A percentile compares a stretch with the other conserved stretches of the same genome.
Evolutionary conservation across 2,797 vertebrate genomes (phyloP).

Genomic region (Poeciliopsis presidionis): DNA sequence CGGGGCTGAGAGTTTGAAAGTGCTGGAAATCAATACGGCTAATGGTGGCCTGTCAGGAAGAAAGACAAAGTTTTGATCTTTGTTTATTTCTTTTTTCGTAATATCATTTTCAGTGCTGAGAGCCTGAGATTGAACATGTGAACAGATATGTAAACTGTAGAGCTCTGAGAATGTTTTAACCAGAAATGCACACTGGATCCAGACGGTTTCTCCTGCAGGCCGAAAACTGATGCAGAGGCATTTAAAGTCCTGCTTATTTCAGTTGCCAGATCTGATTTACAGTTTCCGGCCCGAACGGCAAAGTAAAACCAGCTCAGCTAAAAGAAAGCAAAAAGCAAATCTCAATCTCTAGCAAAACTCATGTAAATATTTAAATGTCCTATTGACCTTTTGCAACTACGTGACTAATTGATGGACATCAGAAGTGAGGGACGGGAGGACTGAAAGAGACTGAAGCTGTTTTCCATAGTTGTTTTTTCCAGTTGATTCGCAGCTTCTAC

Average conservation of each 20-base stretch:
- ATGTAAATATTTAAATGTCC: no score
- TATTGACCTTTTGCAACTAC: no score
- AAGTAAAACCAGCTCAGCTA: no score
- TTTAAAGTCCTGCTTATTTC: neutral
- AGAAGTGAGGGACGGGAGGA: no score
- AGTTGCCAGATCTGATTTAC: neutral
- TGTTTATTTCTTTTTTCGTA: slow-evolving; percentile 3
- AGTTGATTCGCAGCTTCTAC: no score
- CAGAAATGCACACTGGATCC: neutral
- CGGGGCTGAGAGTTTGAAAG: slow-evolving; percentile 36
- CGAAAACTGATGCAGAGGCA: neutral
- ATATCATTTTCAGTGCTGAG: neutral
- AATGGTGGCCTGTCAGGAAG: slow-evolving; percentile 45
- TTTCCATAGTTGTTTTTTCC: no score
- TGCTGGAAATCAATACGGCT: slow-evolving; percentile 38
- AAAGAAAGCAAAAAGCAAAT: no score
- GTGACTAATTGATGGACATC: no score
- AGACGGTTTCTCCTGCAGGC: neutral
- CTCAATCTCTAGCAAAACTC: no score
- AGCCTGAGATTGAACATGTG: neutral
- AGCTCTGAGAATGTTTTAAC: neutral
- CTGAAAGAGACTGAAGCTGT: no score
- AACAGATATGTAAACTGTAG: neutral
- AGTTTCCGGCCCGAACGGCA: no score
- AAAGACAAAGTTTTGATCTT: slow-evolving; percentile 33